phyloP scores from a whole-genome alignment of 2,888 invertebrate species.

The Euplexia lucipara region DNA sequence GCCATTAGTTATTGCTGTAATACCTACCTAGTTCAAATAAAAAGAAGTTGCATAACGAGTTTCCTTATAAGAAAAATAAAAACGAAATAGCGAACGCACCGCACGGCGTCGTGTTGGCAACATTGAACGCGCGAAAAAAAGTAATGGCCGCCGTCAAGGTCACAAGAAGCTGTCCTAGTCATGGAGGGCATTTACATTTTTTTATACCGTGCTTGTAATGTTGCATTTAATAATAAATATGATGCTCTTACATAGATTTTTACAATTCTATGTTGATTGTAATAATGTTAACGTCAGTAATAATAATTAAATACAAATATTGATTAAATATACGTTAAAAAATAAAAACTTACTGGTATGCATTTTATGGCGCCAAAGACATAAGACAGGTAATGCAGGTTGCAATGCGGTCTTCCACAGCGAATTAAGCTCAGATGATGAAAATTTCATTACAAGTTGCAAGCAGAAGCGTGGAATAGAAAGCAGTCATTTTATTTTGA shows the following conservation, averaged over 20 bases:
- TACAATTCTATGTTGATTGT: constrained; percentile 39
- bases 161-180: constrained; percentile 90
- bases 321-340: background rate
- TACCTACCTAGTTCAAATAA: constrained; percentile 60
- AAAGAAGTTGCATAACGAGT: constrained; percentile 85
- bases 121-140: constrained; percentile 89
- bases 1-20: constrained; percentile 60
- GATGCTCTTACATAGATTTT: constrained; percentile 58
- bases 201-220: constrained; percentile 79
- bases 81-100: constrained; percentile 81
- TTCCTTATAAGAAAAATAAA: constrained; percentile 80
- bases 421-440: constrained; percentile 45
- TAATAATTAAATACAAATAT: constrained; percentile 1
- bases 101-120: constrained; percentile 86
- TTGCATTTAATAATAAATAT: constrained; percentile 72
- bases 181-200: constrained; percentile 89
- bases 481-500: background rate
- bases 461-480: constrained; percentile 18
- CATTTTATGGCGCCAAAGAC: constrained; percentile 35
- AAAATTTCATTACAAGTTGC: constrained; percentile 50
- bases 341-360: background rate
- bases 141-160: constrained; percentile 89
- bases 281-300: background rate
- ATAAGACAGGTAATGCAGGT: constrained; percentile 66
- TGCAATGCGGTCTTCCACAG: constrained; percentile 63